Evolutionary conservation across 1,140 invertebrate species (phyloP).

Genomic region (Eueides isabella): DNA sequence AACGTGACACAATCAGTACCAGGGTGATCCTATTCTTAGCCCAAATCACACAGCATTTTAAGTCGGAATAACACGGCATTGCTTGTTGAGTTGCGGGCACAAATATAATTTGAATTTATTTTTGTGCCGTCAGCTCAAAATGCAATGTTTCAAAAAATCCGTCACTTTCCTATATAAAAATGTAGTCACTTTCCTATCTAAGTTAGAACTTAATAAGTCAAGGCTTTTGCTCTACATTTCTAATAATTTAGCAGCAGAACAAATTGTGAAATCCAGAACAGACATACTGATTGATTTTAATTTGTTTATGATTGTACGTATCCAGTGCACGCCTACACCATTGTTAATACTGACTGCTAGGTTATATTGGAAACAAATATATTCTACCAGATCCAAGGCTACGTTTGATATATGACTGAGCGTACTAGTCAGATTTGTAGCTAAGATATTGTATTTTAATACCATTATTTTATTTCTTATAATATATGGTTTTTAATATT

Average conservation of each 20-base stretch:
- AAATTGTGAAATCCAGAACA: conserved; percentile 15
- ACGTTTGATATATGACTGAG: conserved; percentile 43
- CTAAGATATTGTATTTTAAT: not conserved
- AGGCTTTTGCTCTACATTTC: not conserved
- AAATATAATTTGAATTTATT: no score
- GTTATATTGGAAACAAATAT: conserved; percentile 48
- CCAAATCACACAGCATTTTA: no score
- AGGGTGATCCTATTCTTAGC: no score
- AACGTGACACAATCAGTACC: no score
- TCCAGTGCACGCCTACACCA: conserved; percentile 43
- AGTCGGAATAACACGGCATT: no score
- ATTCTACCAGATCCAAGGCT: conserved; percentile 62
- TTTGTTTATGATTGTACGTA: conserved; percentile 33
- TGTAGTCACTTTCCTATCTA: no score
- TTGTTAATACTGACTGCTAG: conserved; percentile 40
- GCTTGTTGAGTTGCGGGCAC: no score
- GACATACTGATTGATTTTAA: conserved; percentile 38
- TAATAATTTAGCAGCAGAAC: not conserved
- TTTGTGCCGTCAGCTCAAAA: no score
- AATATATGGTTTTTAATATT: no score
- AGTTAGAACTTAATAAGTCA: not conserved
- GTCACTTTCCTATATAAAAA: no score
- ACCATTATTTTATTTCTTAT: no score
- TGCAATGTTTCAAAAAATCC: no score
- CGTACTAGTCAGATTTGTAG: not conserved